These are phyloP conservation scores for Heterotilapia buettikoferi DNA, from an alignment of 2,113 vertebrate genomes.

Conservation along the genomic window DNA sequence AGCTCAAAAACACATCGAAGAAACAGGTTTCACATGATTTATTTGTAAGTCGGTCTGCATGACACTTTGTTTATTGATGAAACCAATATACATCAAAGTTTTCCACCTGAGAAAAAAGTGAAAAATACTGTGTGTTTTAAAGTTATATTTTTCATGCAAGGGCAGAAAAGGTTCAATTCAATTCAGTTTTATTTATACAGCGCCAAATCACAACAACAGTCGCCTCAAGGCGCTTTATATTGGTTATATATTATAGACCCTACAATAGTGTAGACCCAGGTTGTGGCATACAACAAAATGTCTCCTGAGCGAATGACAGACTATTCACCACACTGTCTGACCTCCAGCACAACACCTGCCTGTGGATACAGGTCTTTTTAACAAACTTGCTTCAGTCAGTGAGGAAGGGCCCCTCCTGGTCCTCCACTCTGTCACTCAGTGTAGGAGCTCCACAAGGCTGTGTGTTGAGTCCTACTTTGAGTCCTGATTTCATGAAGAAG, in stretches of 20 bases:
- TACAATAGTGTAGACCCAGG: background rate
- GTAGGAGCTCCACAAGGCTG: background rate
- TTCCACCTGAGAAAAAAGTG: background rate
- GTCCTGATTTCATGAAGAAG: background rate
- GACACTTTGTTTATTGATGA: background rate
- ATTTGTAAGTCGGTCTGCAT: background rate
- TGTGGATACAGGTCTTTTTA: background rate
- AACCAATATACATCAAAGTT: background rate
- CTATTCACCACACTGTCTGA: background rate
- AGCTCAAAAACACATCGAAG: background rate
- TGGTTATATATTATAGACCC: background rate
- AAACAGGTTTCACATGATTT: background rate
- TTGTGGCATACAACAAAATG: background rate
- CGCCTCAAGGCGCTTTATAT: background rate
- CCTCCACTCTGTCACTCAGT: background rate
- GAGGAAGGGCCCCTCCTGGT: background rate
- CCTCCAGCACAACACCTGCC: background rate
- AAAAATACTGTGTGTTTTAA: background rate
- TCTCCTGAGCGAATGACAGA: background rate
- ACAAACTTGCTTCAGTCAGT: background rate
- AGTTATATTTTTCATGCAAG: background rate
- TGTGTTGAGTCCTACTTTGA: background rate
- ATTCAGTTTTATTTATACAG: background rate
- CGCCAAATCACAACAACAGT: background rate
- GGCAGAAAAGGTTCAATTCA: background rate